A percentile compares a stretch with the other conserved stretches of the same genome.
phyloP scores from a whole-genome alignment of 2,888 invertebrate species.

The Thumatha senex region DNA sequence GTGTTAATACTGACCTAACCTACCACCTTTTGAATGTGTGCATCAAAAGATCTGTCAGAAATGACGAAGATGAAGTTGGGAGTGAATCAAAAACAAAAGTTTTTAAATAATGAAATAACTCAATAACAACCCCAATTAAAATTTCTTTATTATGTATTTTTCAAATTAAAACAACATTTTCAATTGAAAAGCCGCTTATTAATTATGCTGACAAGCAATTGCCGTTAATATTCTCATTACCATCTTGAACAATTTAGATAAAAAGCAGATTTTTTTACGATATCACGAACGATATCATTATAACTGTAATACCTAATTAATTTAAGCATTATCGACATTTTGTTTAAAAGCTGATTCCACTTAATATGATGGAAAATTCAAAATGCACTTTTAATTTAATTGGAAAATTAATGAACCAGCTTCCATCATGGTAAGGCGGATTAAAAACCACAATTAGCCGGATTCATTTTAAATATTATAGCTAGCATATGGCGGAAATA shows the following conservation, averaged over 20 bases:
- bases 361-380: conserved; percentile 39
- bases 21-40: too few relatives aligned
- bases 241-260: background rate
- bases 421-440: conserved; percentile 37
- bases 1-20: too few relatives aligned
- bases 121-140: too few relatives aligned
- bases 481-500: too few relatives aligned
- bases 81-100: too few relatives aligned
- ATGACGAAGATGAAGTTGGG: too few relatives aligned
- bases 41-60: too few relatives aligned
- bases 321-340: conserved; percentile 4
- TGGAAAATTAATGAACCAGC: conserved; percentile 65
- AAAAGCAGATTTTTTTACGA: background rate
- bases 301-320: conserved; percentile 11
- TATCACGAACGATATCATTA: background rate
- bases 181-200: too few relatives aligned
- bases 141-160: too few relatives aligned
- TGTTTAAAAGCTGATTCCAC: conserved; percentile 3
- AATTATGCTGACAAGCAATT: too few relatives aligned
- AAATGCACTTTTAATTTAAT: conserved; percentile 67
- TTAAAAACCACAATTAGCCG: background rate
- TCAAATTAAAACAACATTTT: too few relatives aligned
- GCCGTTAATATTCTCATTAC: background rate
- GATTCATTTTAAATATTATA: background rate
- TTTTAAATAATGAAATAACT: too few relatives aligned